Conservation (phyloP, 1,140 invertebrate genomes). For the Leucophenga varia region DNA sequence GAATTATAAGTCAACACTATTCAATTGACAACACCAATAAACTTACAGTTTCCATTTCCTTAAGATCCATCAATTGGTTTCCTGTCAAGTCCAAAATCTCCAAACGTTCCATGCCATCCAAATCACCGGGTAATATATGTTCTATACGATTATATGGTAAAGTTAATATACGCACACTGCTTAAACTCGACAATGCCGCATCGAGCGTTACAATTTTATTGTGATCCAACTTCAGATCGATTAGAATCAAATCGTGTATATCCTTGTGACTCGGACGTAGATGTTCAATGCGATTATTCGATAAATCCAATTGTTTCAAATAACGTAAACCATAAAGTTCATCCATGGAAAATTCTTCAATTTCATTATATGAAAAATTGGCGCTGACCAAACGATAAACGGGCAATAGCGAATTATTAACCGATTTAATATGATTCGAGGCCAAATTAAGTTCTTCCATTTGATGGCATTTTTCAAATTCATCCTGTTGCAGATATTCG, state of each 20-base stretch:
- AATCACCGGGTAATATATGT: conserved; percentile 70
- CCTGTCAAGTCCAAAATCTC: conserved; percentile 73
- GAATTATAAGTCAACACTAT: background rate
- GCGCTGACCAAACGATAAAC: conserved; percentile 66
- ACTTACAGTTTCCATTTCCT: conserved; percentile 76
- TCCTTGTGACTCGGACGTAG: conserved; percentile 72
- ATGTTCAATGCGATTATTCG: conserved; percentile 70
- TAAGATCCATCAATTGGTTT: conserved; percentile 72
- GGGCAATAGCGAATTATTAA: conserved; percentile 74
- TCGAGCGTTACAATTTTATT: conserved; percentile 71
- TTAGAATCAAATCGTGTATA: conserved; percentile 70
- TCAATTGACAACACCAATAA: background rate
- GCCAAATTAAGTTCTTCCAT: conserved; percentile 69
- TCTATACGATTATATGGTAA: conserved; percentile 73
- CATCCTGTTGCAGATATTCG: conserved; percentile 69
- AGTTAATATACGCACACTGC: conserved; percentile 69
- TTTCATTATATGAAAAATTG: conserved; percentile 74
- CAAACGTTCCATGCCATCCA: conserved; percentile 71
- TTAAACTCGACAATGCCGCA: conserved; percentile 71
- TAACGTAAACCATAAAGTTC: conserved; percentile 71
- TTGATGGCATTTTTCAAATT: conserved; percentile 68
- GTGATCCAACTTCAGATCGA: conserved; percentile 71
- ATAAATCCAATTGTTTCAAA: conserved; percentile 70
- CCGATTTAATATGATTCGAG: conserved; percentile 67
- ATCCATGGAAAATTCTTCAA: conserved; percentile 74